Evolutionary conservation across 1,140 invertebrate species (phyloP).

Genomic region (Semibalanus balanoides): DNA sequence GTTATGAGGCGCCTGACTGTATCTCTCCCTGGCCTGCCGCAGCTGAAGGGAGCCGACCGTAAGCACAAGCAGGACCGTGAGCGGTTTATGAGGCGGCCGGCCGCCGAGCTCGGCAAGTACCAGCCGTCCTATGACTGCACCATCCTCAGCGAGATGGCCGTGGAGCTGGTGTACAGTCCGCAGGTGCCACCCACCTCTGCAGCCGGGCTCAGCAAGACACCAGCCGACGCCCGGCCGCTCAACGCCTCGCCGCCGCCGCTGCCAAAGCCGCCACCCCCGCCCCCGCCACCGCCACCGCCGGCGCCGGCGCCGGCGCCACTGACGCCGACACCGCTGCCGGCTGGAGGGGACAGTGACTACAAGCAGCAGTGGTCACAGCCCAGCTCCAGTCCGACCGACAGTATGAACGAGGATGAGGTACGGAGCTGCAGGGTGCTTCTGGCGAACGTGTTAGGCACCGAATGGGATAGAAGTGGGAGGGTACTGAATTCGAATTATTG

Average conservation of each 20-base stretch:
- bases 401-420: neutral
- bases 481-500: too few relatives aligned
- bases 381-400: neutral
- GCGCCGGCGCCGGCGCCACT: too few relatives aligned
- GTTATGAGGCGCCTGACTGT: too few relatives aligned
- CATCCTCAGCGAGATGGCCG: conserved; percentile 54
- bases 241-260: neutral
- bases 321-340: neutral
- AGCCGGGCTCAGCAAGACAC: too few relatives aligned
- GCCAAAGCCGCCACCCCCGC: too few relatives aligned
- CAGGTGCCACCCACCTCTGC: neutral
- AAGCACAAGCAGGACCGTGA: conserved; percentile 96
- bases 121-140: conserved; percentile 92
- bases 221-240: too few relatives aligned
- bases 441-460: too few relatives aligned
- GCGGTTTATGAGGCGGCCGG: conserved; percentile 75
- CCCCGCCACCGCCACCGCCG: too few relatives aligned
- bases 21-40: neutral
- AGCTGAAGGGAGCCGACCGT: conserved; percentile 69
- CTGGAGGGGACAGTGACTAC: conserved; percentile 5
- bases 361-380: conserved; percentile 12
- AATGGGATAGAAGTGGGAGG: too few relatives aligned
- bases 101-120: conserved; percentile 79
- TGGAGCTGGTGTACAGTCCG: conserved; percentile 11
- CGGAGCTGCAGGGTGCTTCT: neutral